phyloP scores from a whole-genome alignment of 2,797 vertebrate genomes.

The Sebastes aleutianus region DNA sequence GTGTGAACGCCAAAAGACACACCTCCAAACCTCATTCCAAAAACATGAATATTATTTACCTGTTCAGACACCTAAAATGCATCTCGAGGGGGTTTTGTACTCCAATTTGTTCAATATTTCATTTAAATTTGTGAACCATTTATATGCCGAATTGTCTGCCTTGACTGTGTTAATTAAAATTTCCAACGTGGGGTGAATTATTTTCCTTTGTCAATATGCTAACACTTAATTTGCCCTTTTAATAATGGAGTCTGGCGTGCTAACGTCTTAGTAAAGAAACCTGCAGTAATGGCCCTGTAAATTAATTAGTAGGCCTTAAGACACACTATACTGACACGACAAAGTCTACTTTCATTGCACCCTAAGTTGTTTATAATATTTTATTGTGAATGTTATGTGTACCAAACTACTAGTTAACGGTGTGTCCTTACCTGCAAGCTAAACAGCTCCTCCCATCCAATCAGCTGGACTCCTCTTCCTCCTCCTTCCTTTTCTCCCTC shows the following conservation, averaged over 20 bases:
- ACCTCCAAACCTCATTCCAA: background rate
- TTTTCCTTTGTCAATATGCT: background rate
- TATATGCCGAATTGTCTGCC: background rate
- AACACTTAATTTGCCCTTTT: accelerated
- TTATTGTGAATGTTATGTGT: background rate
- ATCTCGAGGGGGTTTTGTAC: background rate
- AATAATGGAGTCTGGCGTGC: background rate
- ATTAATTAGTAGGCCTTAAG: background rate
- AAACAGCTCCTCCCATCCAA: constrained; percentile 9
- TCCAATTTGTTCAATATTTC: background rate
- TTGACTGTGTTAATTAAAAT: background rate
- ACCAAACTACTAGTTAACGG: accelerated
- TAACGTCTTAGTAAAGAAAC: no score
- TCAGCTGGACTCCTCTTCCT: background rate
- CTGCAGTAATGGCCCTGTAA: background rate
- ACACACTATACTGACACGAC: background rate
- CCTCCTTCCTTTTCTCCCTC: background rate
- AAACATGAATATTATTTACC: no score
- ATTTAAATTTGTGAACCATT: background rate
- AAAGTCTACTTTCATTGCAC: no score
- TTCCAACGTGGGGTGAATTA: accelerated
- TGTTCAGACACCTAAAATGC: accelerated
- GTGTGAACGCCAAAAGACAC: background rate
- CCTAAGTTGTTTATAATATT: accelerated
- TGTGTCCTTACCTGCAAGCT: constrained; percentile 6